Base-by-base conservation (phyloP, 2,888 invertebrate species). In the Drosophila seclusa region DNA sequence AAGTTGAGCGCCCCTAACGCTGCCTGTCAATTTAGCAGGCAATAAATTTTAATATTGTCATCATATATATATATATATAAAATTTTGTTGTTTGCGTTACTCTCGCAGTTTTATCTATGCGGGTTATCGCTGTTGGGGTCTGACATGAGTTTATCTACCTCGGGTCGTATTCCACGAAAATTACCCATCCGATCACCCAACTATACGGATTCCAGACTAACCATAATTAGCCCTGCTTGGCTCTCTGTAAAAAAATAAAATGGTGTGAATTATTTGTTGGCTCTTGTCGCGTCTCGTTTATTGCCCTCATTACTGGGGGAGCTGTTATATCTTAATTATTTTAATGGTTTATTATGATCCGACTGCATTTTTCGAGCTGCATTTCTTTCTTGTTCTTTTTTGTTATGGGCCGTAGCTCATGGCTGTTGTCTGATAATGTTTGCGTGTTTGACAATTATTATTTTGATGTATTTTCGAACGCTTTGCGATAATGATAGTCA, bases 1-100 rank as follows among this genome's bases (percentile, higher is more conserved):
- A 74, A 57, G 38, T 34, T 60, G 27, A 10, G 16, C 29, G 0
- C 38, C 55, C 52, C 48, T 31, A 34, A 29, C 55, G 27, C 24
- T 52, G 87, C 73, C 87, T 91, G 90, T 88, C 92, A 91, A 91
- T 91, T 91, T 91, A 87, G 82, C 76, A 80, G 87, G 83, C 80
- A 80, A 91, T 92, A 92, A 91, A 91, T 91, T 91, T 85, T 76
- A 87, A 91, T 92, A 87, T 88, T 68, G 68, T 69, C 31, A 50
- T 58, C 53, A 42, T 21, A 16, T 7, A 45, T 13, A 42, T 6
- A 11, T n/a, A 21, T 13, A 45, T 21, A 13, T 21, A 42, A 3
- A 5, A 21, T 67, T 69, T 61, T 60, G 21, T 13, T 70, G 73
- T 71, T 71, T 34, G 70, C 65, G 53, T 57, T 64, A 67, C 68